Conservation (phyloP, 2,797 vertebrate genomes). For the Balearica regulorum region DNA sequence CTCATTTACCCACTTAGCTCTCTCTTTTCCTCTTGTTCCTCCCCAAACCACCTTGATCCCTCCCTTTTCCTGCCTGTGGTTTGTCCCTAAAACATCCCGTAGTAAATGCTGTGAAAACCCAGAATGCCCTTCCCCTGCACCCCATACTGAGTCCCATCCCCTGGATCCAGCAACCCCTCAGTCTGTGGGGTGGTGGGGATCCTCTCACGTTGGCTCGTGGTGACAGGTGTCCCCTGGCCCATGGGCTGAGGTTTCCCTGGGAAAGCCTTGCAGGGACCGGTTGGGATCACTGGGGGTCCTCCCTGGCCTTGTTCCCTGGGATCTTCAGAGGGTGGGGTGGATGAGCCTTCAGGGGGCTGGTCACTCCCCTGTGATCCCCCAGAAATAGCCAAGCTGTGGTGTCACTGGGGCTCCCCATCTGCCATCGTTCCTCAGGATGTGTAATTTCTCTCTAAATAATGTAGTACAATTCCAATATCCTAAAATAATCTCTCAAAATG, state of each 20-base stretch:
- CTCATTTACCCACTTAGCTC: background rate
- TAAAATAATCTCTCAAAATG: background rate
- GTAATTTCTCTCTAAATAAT: background rate
- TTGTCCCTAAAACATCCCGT: background rate
- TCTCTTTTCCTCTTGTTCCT: background rate
- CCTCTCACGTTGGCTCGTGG: background rate
- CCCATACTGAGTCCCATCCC: rapidly evolving
- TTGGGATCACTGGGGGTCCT: background rate
- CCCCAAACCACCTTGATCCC: background rate
- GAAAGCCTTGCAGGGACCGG: background rate
- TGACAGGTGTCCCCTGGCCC: background rate
- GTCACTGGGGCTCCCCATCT: background rate
- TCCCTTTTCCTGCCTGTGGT: background rate
- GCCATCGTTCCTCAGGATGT: background rate
- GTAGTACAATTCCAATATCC: background rate
- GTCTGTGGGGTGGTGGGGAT: background rate
- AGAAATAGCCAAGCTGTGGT: background rate
- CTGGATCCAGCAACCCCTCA: background rate
- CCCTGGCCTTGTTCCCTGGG: background rate
- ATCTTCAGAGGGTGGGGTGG: background rate
- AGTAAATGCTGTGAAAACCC: background rate
- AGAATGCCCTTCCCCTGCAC: background rate
- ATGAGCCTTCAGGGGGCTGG: background rate
- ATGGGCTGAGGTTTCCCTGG: background rate
- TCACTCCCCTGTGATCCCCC: background rate